These are phyloP conservation scores for Saturnia pavonia DNA, from an alignment of 2,888 invertebrate genomes.

Conservation along the genomic window DNA sequence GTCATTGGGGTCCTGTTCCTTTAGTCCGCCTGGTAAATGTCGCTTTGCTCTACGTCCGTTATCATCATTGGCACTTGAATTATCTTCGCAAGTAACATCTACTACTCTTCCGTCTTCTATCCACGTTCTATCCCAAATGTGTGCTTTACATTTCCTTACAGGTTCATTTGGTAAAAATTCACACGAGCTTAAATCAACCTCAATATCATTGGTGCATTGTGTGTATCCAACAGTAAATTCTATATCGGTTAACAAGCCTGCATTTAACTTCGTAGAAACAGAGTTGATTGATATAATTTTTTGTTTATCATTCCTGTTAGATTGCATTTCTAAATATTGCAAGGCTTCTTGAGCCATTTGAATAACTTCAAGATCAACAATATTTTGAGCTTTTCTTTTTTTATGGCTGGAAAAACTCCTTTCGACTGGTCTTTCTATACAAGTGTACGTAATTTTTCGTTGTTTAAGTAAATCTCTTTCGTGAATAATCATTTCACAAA, in stretches of 20 bases:
- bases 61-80: constrained; percentile 23
- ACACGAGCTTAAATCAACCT: constrained; percentile 44
- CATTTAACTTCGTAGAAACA: constrained; percentile 75
- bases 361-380: constrained; percentile 46
- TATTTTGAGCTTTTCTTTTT: constrained; percentile 31
- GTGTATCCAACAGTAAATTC: constrained; percentile 81
- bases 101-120: constrained; percentile 68
- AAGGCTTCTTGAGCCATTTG: constrained; percentile 64
- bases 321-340: constrained; percentile 60
- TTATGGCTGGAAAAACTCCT: constrained; percentile 44
- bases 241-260: constrained; percentile 81
- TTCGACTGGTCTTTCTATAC: constrained; percentile 51
- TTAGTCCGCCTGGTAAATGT: constrained; percentile 23
- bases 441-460: constrained; percentile 51
- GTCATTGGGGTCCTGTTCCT: constrained; percentile 30
- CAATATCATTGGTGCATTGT: constrained; percentile 67
- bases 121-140: constrained; percentile 83
- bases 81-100: constrained; percentile 54
- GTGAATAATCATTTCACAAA: constrained; percentile 58
- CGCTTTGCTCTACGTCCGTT: constrained; percentile 27
- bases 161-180: constrained; percentile 50
- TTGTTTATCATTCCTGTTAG: constrained; percentile 56
- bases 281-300: constrained; percentile 65
- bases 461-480: constrained; percentile 51
- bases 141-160: constrained; percentile 51